phyloP scores from a whole-genome alignment of 2,797 vertebrate species.

The Acanthurus leucopareius region DNA sequence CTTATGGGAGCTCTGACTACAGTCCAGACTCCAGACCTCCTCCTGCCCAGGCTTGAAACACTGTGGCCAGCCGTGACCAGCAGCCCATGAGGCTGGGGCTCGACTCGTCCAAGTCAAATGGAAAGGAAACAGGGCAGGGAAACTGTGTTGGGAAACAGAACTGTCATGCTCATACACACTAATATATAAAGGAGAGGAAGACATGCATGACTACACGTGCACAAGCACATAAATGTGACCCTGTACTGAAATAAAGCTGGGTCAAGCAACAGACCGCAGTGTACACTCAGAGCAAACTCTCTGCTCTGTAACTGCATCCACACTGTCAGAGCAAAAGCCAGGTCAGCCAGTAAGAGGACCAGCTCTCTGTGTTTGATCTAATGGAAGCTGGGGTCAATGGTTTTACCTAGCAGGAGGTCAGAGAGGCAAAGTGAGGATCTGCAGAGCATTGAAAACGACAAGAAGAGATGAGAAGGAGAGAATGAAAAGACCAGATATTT shows the following conservation, averaged over 20 bases:
- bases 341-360: slow-evolving; percentile 60
- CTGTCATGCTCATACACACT: slow-evolving; percentile 34
- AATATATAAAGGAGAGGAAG: slow-evolving; percentile 33
- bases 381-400: slow-evolving; percentile 48
- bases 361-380: slow-evolving; percentile 41
- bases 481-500: slow-evolving; percentile 30
- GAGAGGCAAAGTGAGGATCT: slow-evolving; percentile 39
- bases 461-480: slow-evolving; percentile 8
- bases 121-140: slow-evolving; percentile 41
- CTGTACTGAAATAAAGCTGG: slow-evolving; percentile 50
- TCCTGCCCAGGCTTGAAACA: slow-evolving; percentile 34
- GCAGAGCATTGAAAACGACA: slow-evolving; percentile 32
- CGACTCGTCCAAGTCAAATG: slow-evolving; percentile 49
- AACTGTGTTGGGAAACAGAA: slow-evolving; percentile 32
- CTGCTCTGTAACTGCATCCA: slow-evolving; percentile 51
- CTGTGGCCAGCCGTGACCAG: slow-evolving; percentile 35
- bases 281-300: slow-evolving; percentile 37
- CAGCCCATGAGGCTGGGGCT: slow-evolving; percentile 35
- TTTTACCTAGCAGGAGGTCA: slow-evolving; percentile 50
- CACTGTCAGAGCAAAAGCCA: slow-evolving; percentile 61
- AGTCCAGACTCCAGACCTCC: slow-evolving; percentile 46
- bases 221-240: slow-evolving; percentile 26
- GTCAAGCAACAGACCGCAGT: slow-evolving; percentile 65
- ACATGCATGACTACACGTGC: slow-evolving; percentile 11
- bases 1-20: slow-evolving; percentile 42